phyloP scores from a whole-genome alignment of 2,113 vertebrate species.

The human (Homo sapiens) region GRCh38 chr1:178395501-178396000 shows the following conservation, averaged over 20 bases:
- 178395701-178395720: not conserved
- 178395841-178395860: not conserved
- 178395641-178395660: not conserved
- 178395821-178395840: not conserved
- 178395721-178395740: slow-evolving; percentile 41
- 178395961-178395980: slow-evolving; percentile 36
- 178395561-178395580: not conserved
- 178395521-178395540: not conserved
- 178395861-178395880: slow-evolving; percentile 31
- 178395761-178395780: slow-evolving; percentile 18
- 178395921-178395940: slow-evolving; percentile 56
- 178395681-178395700: not conserved
- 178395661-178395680: not conserved
- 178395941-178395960: slow-evolving; percentile 29
- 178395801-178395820: not conserved
- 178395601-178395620: not conserved
- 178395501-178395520: not conserved
- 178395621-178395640: not conserved
- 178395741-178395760: not conserved
- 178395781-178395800: not conserved
- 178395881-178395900: slow-evolving; percentile 13
- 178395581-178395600: not conserved
- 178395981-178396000: slow-evolving; percentile 25
- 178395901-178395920: not conserved
- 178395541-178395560: slow-evolving; percentile 14